A percentile compares a stretch with the other conserved stretches of the same genome.
phyloP scores from a whole-genome alignment of 2,888 invertebrate genomes.

The Hyposoter didymator region DNA sequence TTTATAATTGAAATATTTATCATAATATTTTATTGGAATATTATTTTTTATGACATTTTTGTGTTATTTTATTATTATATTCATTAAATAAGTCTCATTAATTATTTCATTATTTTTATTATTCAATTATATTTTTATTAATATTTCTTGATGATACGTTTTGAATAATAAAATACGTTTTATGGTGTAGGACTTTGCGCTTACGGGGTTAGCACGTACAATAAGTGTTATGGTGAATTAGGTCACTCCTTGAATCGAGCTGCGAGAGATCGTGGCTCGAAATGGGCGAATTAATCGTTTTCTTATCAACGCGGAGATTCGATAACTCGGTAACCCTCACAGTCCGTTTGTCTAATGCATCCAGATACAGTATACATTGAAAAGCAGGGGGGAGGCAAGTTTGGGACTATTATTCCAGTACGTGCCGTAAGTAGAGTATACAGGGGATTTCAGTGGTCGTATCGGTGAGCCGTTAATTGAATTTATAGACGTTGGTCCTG shows the following conservation, averaged over 20 bases:
- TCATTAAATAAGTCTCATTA: no score
- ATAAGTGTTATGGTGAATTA: slow-evolving; percentile 6
- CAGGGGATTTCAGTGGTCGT: slow-evolving; percentile 54
- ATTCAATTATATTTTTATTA: no score
- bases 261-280: slow-evolving; percentile 10
- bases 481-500: slow-evolving; percentile 60
- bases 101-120: no score
- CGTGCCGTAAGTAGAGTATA: slow-evolving; percentile 51
- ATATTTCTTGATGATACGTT: no score
- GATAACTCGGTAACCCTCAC: slow-evolving; percentile 56
- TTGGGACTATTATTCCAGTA: slow-evolving; percentile 36
- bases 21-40: no score
- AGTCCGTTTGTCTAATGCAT: slow-evolving; percentile 53
- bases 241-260: slow-evolving; percentile 21
- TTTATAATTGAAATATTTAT: no score
- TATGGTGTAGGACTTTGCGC: not conserved
- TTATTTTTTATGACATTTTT: no score
- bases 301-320: slow-evolving; percentile 57
- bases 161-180: no score
- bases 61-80: no score
- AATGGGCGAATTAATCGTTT: slow-evolving; percentile 60
- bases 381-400: slow-evolving; percentile 32
- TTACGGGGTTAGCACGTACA: not conserved
- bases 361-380: slow-evolving; percentile 1
- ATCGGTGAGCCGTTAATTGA: slow-evolving; percentile 65